Percentiles rank a stretch among this genome's conserved stretches.
phyloP scores from a whole-genome alignment of 2,113 vertebrate genomes.

The Stigmatopora argus region DNA sequence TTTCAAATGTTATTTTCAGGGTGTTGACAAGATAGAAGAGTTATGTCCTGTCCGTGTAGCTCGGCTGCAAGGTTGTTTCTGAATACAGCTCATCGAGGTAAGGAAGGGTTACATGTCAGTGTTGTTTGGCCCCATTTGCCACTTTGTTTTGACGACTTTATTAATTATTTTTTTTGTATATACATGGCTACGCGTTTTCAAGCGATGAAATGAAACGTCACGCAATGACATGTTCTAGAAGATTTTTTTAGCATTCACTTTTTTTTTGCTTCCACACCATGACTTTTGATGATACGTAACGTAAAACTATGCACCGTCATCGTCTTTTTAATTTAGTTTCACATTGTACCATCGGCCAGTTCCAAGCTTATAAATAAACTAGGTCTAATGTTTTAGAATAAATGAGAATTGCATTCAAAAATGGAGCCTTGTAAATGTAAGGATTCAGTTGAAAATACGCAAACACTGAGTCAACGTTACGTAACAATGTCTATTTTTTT shows the following conservation, averaged over 20 bases:
- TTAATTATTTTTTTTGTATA: not conserved
- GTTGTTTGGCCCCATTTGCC: constrained; percentile 14
- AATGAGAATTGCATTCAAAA: not conserved
- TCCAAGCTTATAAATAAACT: too few relatives aligned
- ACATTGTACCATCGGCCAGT: not conserved
- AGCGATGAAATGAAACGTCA: not conserved
- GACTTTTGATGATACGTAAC: not conserved
- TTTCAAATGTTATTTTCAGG: constrained; percentile 20
- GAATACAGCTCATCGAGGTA: constrained; percentile 67
- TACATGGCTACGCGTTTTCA: not conserved
- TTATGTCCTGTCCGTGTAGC: constrained; percentile 71
- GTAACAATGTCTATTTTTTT: not conserved
- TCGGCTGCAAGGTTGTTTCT: constrained; percentile 66
- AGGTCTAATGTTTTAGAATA: not conserved
- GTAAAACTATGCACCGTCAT: not conserved
- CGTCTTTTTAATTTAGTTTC: not conserved
- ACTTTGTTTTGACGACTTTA: constrained; percentile 26
- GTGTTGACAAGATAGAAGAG: constrained; percentile 27
- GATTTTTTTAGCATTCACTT: not conserved
- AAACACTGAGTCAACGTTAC: not conserved
- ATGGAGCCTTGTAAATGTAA: not conserved
- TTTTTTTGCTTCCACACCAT: not conserved
- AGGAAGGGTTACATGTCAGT: constrained; percentile 33
- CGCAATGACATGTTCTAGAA: not conserved
- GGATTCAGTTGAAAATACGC: not conserved